Base-by-base conservation (phyloP, 2,113 vertebrate genomes). In the Hyperopisus bebe region DNA sequence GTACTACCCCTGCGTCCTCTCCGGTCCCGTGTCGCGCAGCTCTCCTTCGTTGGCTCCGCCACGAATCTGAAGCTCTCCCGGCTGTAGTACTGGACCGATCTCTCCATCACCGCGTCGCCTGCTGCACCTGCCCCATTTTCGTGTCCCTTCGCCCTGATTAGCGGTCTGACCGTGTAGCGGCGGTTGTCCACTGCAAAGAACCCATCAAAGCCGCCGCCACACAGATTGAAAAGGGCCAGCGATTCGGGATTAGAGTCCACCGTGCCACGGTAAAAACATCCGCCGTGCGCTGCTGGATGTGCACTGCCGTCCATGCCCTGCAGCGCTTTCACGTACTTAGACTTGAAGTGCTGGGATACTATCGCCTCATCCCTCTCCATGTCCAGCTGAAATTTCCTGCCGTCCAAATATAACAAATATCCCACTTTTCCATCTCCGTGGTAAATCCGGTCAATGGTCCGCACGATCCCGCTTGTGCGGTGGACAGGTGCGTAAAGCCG, bases 231-330 rank as follows among this genome's bases (percentile, higher is more conserved):
- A 27, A 97, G 95, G 0, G 98, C 98, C 92, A 98, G 93, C 5
- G 98, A 99, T 85, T 97, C 97, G 13, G 96, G 93, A 89, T 95
- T 96, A 90, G 97, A 96, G 93, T 99, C 96, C 93, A 99, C 98
- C 0, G 97, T 97, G 53, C 98, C 98, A 46, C 98, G 95, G 94
- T 98, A 98, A 89, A 92, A 95, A 94, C 98, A 99, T 46, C 94
- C 94, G 89, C 93, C 93, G 91, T 90, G 94, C 90, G 90, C 13
- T 89, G 89, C 13, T 17, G 91, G 85, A 89, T 91, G 91, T 2
- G 89, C 27, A 92, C 92, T 94, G 44, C 92, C 89, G 48, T 77
- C 90, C 86, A 94, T 94, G 21, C 92, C 95, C 84, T 92, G 93
- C 89, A 92, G 80, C 2, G 93, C 92, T 58, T 91, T 91, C 91